phyloP scores from a whole-genome alignment of 1,140 invertebrate species.

The Trichonephila inaurata region DNA sequence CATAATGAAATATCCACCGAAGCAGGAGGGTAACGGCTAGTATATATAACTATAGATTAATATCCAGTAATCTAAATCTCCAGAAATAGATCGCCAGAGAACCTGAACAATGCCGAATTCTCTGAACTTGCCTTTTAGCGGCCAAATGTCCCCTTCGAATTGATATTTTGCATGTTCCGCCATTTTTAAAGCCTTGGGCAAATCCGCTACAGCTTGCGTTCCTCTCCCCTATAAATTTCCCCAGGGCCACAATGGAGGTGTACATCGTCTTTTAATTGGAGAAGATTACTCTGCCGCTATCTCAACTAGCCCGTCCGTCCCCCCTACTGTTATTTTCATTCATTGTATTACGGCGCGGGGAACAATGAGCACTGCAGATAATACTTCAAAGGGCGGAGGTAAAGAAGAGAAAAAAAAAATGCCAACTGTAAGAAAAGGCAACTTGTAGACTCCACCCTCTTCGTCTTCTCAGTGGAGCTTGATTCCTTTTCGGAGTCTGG shows the following conservation, averaged over 20 bases:
- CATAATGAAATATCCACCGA: too few species aligned
- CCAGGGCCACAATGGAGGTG: neutral
- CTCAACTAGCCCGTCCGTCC: neutral
- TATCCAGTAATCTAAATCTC: too few species aligned
- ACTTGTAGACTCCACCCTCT: conserved; percentile 42
- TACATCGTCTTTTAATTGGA: conserved; percentile 11
- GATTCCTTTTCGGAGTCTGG: conserved; percentile 41
- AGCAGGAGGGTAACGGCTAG: too few species aligned
- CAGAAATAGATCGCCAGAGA: too few species aligned
- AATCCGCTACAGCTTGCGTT: neutral
- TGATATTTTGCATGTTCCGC: neutral
- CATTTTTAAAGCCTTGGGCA: neutral
- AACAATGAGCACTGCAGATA: conserved; percentile 1
- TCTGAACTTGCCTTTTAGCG: too few species aligned
- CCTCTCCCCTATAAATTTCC: too few species aligned
- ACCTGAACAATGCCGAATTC: too few species aligned
- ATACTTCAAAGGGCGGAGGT: conserved; percentile 24
- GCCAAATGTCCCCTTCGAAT: neutral
- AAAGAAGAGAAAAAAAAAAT: neutral
- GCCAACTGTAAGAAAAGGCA: conserved; percentile 37
- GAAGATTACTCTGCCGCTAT: conserved; percentile 11
- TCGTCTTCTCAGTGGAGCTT: conserved; percentile 67
- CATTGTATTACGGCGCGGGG: neutral
- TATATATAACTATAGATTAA: too few species aligned
- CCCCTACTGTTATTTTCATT: neutral